phyloP scores from a whole-genome alignment of 2,888 invertebrate species.

The Eremobia ochroleuca region DNA sequence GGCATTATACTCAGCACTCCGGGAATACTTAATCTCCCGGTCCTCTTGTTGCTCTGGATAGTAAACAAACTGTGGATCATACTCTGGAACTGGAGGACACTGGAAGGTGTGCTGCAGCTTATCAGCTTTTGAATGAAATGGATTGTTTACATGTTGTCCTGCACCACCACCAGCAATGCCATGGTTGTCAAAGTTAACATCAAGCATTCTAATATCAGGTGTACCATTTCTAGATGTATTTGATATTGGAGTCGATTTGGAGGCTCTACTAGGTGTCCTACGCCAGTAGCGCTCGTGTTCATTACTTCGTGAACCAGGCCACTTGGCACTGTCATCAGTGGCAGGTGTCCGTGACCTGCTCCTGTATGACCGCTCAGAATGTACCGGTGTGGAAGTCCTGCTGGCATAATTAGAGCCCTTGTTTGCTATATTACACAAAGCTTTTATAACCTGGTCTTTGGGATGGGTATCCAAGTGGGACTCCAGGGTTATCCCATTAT shows the following conservation, averaged over 20 bases:
- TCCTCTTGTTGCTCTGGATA: constrained; percentile 85
- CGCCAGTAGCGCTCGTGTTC: constrained; percentile 87
- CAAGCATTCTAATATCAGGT: constrained; percentile 82
- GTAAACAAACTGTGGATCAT: constrained; percentile 82
- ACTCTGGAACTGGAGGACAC: constrained; percentile 76
- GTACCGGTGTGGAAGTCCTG: constrained; percentile 84
- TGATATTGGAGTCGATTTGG: constrained; percentile 77
- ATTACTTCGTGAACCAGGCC: constrained; percentile 78
- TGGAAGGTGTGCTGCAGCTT: constrained; percentile 81
- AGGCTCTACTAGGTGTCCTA: constrained; percentile 82
- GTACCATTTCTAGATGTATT: constrained; percentile 79
- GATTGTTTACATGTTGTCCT: constrained; percentile 74
- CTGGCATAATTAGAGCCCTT: constrained; percentile 84
- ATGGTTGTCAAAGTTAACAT: constrained; percentile 80
- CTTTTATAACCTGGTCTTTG: constrained; percentile 96
- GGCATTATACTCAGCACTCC: constrained; percentile 85
- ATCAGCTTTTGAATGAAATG: constrained; percentile 81
- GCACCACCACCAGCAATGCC: constrained; percentile 70
- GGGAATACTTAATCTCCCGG: constrained; percentile 86
- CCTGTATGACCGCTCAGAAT: constrained; percentile 85
- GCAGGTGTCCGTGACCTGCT: constrained; percentile 85
- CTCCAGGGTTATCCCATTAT: constrained; percentile 95
- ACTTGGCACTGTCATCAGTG: constrained; percentile 80
- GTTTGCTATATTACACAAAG: constrained; percentile 91
- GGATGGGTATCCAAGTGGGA: constrained; percentile 96